Percentiles rank a stretch among this genome's conserved stretches.
phyloP scores from a whole-genome alignment of 2,113 vertebrate genomes.

The Dicerorhinus sumatrensis region DNA sequence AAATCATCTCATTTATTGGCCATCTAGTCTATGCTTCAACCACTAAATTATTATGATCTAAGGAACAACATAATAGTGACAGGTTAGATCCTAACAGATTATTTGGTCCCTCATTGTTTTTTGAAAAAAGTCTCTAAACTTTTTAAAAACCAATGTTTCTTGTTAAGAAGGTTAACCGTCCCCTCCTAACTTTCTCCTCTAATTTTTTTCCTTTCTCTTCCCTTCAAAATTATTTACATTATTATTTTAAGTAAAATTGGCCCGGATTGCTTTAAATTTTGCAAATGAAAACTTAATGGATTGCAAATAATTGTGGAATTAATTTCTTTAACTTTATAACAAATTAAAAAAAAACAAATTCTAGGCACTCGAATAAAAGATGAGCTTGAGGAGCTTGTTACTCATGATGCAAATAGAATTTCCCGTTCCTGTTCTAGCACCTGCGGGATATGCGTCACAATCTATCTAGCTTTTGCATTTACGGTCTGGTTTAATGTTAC shows the following conservation, averaged over 20 bases:
- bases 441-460: not conserved
- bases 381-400: not conserved
- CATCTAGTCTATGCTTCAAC: not conserved
- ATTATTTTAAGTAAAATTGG: not conserved
- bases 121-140: not conserved
- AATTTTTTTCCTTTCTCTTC: not conserved
- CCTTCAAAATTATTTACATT: not conserved
- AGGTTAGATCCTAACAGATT: not conserved
- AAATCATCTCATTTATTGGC: constrained; percentile 23
- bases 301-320: constrained; percentile 46
- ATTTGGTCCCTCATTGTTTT: not conserved
- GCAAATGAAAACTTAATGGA: not conserved
- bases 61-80: not conserved
- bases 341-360: not conserved
- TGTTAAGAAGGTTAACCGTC: not conserved
- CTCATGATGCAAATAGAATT: not conserved
- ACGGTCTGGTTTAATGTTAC: not conserved
- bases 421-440: not conserved
- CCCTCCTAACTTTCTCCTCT: not conserved
- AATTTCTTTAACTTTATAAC: constrained; percentile 43
- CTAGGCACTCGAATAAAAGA: not conserved
- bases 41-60: not conserved
- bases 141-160: not conserved
- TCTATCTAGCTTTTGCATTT: not conserved
- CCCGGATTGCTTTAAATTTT: not conserved